Base-by-base conservation (phyloP, 2,888 invertebrate species). In the Lissonota sp. region DNA sequence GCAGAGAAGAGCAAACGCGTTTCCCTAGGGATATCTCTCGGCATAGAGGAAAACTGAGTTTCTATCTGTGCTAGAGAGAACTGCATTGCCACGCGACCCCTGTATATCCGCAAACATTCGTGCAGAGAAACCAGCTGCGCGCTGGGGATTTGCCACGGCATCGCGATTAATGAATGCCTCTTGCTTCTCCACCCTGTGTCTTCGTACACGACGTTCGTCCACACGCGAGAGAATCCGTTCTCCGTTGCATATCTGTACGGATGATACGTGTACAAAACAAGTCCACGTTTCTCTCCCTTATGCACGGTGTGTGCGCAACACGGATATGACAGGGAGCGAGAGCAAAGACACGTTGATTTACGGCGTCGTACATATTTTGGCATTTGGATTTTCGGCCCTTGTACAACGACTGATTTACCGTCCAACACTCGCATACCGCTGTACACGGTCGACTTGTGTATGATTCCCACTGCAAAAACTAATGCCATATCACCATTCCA, bases 81-180 rank as follows among this genome's bases (percentile, higher is more conserved):
- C 12, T 73, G 44, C 51, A 55, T 58, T 39, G 55, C 60, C 26
- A 66, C 49, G 5, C 58, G 42, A 51, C 70, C 39, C 49, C 58
- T 73, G 58, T 64, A 26, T 26, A 63, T 78, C 71, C 64, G 39
- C 81, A 78, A 70, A 82, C 78, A 80, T 75, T 71, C 55, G 55
- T 57, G 44, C 40, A 7, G 40, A 39, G 49, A 39, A 51, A 85
- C 88, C 91, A 91, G 91, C 90, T 91, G 91, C 87, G 88, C 87
- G 82, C 3, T 26, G 84, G 87, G 91, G 91, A 90, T 91, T 91
- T 90, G 87, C 90, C 88, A 91, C 26, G 3, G 89, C 88, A 87
- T 88, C 88, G 88, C 90, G 91, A 91, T 91, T 91, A 90, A 91
- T 90, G 90, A 91, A 90, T 89, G 88, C 87, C 84, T 26, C 71